phyloP scores from a whole-genome alignment of 2,113 vertebrate species.

The Chrysemys picta region DNA sequence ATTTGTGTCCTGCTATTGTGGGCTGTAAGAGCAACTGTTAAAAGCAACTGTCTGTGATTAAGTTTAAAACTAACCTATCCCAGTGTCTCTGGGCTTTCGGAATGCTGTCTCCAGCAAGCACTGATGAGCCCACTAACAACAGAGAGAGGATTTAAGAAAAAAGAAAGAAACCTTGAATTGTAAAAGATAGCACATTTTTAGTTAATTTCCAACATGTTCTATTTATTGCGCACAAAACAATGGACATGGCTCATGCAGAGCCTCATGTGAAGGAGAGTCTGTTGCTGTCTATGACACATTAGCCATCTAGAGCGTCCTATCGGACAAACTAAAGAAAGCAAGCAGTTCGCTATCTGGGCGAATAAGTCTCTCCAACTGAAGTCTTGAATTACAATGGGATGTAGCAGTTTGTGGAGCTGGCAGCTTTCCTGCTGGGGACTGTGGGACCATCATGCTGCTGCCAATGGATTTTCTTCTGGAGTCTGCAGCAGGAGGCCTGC shows the following conservation, averaged over 20 bases:
- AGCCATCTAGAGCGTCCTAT: neutral
- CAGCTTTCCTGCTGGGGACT: neutral
- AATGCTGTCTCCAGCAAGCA: neutral
- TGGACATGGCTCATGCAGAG: neutral
- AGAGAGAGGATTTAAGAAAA: conserved; percentile 43
- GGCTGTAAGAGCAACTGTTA: neutral
- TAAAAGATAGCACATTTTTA: conserved; percentile 31
- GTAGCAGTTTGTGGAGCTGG: neutral
- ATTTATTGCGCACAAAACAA: neutral
- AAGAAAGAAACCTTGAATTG: conserved; percentile 25
- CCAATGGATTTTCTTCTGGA: neutral
- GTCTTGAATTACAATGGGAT: neutral
- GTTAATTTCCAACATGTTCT: neutral
- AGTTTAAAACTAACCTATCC: conserved; percentile 47
- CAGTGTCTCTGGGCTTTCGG: neutral
- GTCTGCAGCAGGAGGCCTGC: neutral
- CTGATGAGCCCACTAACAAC: neutral
- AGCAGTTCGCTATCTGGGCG: neutral
- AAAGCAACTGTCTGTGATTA: neutral
- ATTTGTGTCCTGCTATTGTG: neutral
- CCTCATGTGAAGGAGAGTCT: neutral
- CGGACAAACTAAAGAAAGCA: neutral
- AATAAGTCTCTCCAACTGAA: neutral
- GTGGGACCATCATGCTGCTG: neutral
- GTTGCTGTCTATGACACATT: neutral